Conservation (phyloP, 2,113 vertebrate genomes). For the Tamias sibiricus region DNA sequence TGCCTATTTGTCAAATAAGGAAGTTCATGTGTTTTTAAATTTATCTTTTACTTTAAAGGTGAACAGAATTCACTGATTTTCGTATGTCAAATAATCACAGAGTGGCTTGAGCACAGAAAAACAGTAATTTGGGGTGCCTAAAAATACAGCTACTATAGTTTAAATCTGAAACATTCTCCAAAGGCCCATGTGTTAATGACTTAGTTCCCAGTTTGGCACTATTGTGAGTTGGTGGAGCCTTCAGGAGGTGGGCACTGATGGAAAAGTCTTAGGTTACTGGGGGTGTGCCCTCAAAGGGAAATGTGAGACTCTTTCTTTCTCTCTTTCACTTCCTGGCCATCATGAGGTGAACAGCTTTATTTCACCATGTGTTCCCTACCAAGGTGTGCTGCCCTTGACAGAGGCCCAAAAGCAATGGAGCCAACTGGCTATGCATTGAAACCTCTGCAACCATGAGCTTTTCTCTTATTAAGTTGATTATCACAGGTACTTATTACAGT, state of each 20-base stretch:
- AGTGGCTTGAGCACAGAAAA: not conserved
- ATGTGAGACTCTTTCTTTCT: not conserved
- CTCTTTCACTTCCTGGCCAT: not conserved
- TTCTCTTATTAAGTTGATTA: not conserved
- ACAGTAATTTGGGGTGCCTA: not conserved
- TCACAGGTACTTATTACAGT: not conserved
- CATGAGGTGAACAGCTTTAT: not conserved
- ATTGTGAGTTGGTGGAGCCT: not conserved
- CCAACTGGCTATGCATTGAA: not conserved
- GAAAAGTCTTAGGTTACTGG: not conserved
- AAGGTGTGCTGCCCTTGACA: not conserved
- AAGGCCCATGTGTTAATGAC: not conserved
- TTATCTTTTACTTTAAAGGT: constrained; percentile 49
- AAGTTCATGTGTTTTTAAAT: not conserved
- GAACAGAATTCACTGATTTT: not conserved
- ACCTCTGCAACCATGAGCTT: not conserved
- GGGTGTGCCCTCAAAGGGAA: not conserved
- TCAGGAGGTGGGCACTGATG: not conserved
- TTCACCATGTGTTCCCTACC: not conserved
- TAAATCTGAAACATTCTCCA: not conserved
- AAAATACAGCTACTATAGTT: not conserved
- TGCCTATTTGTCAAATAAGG: not conserved
- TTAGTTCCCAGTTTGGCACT: not conserved
- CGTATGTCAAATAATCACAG: not conserved
- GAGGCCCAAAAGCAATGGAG: not conserved